A percentile compares a stretch with the other conserved stretches of the same genome.
phyloP scores from a whole-genome alignment of 2,113 vertebrate genomes.

The Cynopterus brachyotis region DNA sequence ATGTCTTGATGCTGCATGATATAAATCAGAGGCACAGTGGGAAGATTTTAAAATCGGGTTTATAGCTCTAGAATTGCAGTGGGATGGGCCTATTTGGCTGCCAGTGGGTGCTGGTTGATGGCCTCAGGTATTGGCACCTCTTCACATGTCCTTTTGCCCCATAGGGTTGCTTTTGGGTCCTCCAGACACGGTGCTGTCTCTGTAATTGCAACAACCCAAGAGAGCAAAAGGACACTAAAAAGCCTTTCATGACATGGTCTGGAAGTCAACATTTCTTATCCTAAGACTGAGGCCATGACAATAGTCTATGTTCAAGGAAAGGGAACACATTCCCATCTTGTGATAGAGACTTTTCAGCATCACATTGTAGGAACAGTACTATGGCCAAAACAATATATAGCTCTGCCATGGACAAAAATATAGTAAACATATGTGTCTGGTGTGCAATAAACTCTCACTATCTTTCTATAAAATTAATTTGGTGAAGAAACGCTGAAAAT shows the following conservation, averaged over 20 bases:
- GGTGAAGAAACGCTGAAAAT: not conserved
- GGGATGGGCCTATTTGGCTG: not conserved
- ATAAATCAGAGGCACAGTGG: not conserved
- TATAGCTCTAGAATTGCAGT: not conserved
- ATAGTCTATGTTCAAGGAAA: not conserved
- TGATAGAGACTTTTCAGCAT: not conserved
- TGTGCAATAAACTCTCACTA: not conserved
- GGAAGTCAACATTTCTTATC: not conserved
- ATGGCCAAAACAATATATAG: not conserved
- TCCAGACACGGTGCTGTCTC: not conserved
- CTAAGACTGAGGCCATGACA: not conserved
- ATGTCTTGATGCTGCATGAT: not conserved
- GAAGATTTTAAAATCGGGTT: not conserved
- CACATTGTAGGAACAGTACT: not conserved
- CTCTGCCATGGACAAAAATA: not conserved
- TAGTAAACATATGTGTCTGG: not conserved
- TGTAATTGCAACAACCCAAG: not conserved
- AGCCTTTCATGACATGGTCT: not conserved
- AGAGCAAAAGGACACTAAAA: not conserved
- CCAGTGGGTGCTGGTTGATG: not conserved
- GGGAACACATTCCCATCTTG: not conserved
- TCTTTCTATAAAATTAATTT: not conserved
- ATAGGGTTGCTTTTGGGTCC: not conserved
- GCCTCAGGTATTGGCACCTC: rapidly evolving
- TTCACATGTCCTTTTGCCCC: not conserved